Evolutionary conservation across 53 echinoderm and acorn worm genomes (phyloP), one percentile per base, ranked within the genome.

Genomic region (Antedon mediterranea): DNA sequence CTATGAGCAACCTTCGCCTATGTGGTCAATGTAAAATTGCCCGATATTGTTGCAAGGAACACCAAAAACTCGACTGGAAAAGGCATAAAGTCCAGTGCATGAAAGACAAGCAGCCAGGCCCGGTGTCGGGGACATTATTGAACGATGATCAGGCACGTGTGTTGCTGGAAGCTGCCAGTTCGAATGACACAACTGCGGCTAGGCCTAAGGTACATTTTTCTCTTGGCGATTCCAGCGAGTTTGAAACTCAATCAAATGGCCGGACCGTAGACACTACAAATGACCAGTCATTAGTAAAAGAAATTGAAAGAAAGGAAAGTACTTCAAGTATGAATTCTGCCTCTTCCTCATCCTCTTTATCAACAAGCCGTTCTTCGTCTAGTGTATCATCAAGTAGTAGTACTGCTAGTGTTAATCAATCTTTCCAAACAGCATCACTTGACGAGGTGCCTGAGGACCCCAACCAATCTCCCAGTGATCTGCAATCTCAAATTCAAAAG

Each of bases 21-120:
- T 95, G 95, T 88, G 86, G 79, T 32, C 81, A 78, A 70, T 95
- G 91, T 75, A 71, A 34, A 30, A 33, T 57, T 27, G 86, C 85
- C 3, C 85, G 71, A 30, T 95, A 91, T 78, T 91, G 91, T 44
- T 74, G 84, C 30, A 89, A 77, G 74, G 91, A 95, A 29, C 91
- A 89, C 57, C 95, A 95, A 71, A 71, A 71, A 43, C 83, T 87
- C 43, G 91, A 91, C 84, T 91, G 95, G 95, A 86, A 85, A 43
- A 83, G 86, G 13, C 91, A 95, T 81, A 89, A 81, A 75, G 81
- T 42, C 75, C 4, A 26, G 29, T 95, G 91, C 74, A 86, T 86
- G 75, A 78, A 83, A 72, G 30, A 34, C 14, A 28, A 29, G 31
- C 11, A 43, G 0, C 34, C 71, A 30, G 74, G 20, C 3, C 0